Percentiles rank a stretch among this genome's conserved stretches.
These are phyloP conservation scores for Seira sanloemensis DNA, from an alignment of 2,888 invertebrate species.

Conservation along the genomic window DNA sequence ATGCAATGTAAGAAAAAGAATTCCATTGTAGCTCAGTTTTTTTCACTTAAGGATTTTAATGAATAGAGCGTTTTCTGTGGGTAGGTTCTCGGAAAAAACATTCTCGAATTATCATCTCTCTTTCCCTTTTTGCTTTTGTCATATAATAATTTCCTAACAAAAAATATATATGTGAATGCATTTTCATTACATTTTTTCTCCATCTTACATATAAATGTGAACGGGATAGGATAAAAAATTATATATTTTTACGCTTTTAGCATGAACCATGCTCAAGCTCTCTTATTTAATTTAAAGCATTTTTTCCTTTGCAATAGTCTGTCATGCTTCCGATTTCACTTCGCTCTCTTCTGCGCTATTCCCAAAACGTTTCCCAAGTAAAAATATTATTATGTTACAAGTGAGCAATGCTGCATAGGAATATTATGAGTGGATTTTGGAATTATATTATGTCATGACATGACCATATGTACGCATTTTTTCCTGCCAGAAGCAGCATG, in stretches of 20 bases:
- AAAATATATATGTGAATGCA: not conserved
- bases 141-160: not conserved
- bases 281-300: not conserved
- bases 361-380: too few species aligned
- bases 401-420: not conserved
- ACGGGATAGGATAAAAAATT: too few species aligned
- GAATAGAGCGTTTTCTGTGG: not conserved
- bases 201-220: too few species aligned
- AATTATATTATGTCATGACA: slow-evolving; percentile 37
- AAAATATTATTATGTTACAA: not conserved
- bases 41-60: not conserved
- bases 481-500: slow-evolving; percentile 16
- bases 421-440: slow-evolving; percentile 26
- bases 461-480: slow-evolving; percentile 32
- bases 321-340: not conserved
- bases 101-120: not conserved
- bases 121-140: not conserved
- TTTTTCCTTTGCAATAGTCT: not conserved
- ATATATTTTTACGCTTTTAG: too few species aligned
- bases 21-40: not conserved
- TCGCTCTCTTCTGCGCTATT: not conserved
- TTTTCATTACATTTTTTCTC: not conserved
- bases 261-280: not conserved
- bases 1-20: too few species aligned
- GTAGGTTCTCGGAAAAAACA: not conserved